Evolutionary conservation across 2,888 invertebrate genomes (phyloP).

Genomic region (Sphecodes monilicornis): DNA sequence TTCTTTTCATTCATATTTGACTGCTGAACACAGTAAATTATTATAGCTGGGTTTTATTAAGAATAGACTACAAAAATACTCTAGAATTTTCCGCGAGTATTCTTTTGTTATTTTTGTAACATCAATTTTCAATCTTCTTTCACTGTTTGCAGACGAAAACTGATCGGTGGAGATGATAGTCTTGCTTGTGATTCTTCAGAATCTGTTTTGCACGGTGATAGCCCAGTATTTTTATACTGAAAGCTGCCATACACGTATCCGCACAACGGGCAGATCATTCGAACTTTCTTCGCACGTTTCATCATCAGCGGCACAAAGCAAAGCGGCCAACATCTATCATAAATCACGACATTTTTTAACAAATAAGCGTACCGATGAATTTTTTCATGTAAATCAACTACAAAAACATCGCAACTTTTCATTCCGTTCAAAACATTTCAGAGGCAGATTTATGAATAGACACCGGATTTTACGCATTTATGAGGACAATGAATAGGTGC

Average conservation of each 20-base stretch:
- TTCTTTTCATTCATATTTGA: not conserved
- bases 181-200: constrained; percentile 45
- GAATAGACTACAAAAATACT: not conserved
- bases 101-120: not conserved
- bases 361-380: not conserved
- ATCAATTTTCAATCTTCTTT: constrained; percentile 31
- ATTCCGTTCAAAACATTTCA: not conserved
- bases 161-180: constrained; percentile 53
- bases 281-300: constrained; percentile 69
- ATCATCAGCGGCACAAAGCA: constrained; percentile 72
- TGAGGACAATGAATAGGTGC: no score
- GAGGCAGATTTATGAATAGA: no score
- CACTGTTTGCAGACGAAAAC: constrained; percentile 28
- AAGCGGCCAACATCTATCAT: constrained; percentile 70
- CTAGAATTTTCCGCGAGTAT: not conserved
- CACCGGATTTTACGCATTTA: no score
- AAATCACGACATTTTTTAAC: not conserved
- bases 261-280: constrained; percentile 71
- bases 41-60: not conserved
- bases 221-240: constrained; percentile 46
- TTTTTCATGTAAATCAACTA: not conserved
- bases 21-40: not conserved
- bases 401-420: not conserved
- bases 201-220: constrained; percentile 54
- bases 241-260: constrained; percentile 69